Conservation (phyloP, 2,113 vertebrate genomes). For the Porphyrio hochstetteri region DNA sequence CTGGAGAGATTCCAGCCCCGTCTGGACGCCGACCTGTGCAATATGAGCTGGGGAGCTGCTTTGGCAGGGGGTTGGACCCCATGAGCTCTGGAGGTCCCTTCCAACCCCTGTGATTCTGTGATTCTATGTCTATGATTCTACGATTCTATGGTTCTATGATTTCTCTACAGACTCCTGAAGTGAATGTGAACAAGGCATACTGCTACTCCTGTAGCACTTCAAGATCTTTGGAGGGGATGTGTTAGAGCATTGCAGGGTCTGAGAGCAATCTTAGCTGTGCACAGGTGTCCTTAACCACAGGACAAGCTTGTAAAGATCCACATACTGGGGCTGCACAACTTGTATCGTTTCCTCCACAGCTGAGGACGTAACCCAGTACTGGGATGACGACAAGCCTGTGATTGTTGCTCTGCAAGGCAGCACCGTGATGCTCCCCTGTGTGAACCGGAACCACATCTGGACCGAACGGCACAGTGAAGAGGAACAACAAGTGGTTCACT, state of each 20-base stretch:
- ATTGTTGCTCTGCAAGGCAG: constrained; percentile 77
- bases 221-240: not conserved
- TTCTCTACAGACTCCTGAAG: not conserved
- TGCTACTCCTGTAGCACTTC: not conserved
- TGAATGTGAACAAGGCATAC: not conserved
- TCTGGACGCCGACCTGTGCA: too few relatives aligned
- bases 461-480: constrained; percentile 87
- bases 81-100: too few relatives aligned
- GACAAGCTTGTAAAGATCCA: not conserved
- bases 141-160: not conserved
- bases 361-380: constrained; percentile 71
- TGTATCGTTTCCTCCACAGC: constrained; percentile 59
- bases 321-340: too few relatives aligned
- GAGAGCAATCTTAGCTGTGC: not conserved
- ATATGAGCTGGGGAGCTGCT: too few relatives aligned
- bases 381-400: constrained; percentile 93
- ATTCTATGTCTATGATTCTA: too few relatives aligned
- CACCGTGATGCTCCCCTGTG: constrained; percentile 82
- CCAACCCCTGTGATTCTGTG: too few relatives aligned
- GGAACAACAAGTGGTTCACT: constrained; percentile 95
- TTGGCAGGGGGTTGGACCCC: too few relatives aligned
- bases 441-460: constrained; percentile 87
- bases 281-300: not conserved
- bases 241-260: not conserved
- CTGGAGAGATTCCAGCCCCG: too few relatives aligned